Percentiles rank a stretch among this genome's conserved stretches.
Conservation (phyloP, 2,888 invertebrate genomes). For the Penaeus monodon region DNA sequence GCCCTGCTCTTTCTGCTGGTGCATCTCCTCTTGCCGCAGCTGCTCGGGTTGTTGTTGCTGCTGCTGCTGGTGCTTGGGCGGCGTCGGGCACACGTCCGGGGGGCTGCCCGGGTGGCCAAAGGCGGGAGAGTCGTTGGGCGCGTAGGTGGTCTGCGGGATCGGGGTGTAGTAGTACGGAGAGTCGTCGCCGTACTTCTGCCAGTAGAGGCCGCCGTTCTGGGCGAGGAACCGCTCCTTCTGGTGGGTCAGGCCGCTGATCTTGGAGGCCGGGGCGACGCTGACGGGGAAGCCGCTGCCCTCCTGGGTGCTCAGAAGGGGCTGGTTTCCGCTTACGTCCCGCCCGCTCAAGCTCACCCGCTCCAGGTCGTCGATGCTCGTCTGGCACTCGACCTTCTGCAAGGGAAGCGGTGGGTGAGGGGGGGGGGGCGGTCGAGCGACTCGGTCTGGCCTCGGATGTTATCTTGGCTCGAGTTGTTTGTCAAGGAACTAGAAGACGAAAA, state of each 20-base stretch:
- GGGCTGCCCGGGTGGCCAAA: slow-evolving; percentile 30
- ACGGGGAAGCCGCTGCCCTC: background rate
- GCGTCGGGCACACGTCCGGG: slow-evolving; percentile 50
- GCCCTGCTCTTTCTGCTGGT: background rate
- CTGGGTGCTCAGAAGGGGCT: background rate
- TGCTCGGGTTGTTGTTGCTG: slow-evolving; percentile 14
- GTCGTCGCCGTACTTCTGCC: slow-evolving; percentile 40
- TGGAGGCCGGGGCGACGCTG: background rate
- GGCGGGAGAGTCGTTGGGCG: background rate
- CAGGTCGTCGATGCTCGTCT: slow-evolving; percentile 25
- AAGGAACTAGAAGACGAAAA: background rate
- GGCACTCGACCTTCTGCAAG: slow-evolving; percentile 26
- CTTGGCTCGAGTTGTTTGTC: no score
- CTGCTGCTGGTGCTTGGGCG: slow-evolving; percentile 14
- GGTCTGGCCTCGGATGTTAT: background rate
- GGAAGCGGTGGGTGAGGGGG: background rate
- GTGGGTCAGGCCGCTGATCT: slow-evolving; percentile 14
- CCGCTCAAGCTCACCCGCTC: slow-evolving; percentile 38
- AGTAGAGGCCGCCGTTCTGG: slow-evolving; percentile 43
- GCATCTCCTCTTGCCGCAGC: slow-evolving; percentile 1
- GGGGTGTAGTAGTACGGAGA: slow-evolving; percentile 38
- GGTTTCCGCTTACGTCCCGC: background rate
- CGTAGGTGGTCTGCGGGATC: slow-evolving; percentile 29
- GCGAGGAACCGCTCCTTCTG: background rate
- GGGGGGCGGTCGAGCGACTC: background rate